Conservation (phyloP, 1,140 invertebrate species). For the Brachionus paranguensis region DNA sequence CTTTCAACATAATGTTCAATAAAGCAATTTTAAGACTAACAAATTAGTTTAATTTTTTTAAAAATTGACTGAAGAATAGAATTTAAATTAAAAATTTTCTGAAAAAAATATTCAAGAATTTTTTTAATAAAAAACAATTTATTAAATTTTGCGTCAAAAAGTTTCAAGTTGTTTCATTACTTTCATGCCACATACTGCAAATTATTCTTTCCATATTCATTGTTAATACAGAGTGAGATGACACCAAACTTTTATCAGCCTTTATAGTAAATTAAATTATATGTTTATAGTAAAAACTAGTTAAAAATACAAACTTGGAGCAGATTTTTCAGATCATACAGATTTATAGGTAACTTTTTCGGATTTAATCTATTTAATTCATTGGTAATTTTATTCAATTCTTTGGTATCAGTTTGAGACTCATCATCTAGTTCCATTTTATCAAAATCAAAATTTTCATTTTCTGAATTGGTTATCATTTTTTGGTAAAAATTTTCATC, state of each 20-base stretch:
- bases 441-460: background rate
- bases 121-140: too few relatives aligned
- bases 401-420: background rate
- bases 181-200: constrained; percentile 20
- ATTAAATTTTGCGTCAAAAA: background rate
- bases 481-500: background rate
- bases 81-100: too few relatives aligned
- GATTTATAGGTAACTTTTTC: constrained; percentile 21
- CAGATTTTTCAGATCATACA: constrained; percentile 16
- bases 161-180: background rate
- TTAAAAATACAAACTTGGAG: background rate
- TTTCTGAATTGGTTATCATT: background rate
- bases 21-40: background rate
- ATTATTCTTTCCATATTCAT: constrained; percentile 34
- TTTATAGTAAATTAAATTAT: background rate
- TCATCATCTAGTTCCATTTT: background rate
- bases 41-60: background rate
- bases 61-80: too few relatives aligned
- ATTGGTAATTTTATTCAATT: background rate
- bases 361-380: constrained; percentile 5
- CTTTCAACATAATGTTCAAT: too few relatives aligned
- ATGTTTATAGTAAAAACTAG: background rate
- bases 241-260: constrained; percentile 19
- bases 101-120: too few relatives aligned
- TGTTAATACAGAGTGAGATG: background rate